Evolutionary conservation across 2,797 vertebrate genomes (phyloP).

Genomic region (Rhadinocentrus ornatus): DNA sequence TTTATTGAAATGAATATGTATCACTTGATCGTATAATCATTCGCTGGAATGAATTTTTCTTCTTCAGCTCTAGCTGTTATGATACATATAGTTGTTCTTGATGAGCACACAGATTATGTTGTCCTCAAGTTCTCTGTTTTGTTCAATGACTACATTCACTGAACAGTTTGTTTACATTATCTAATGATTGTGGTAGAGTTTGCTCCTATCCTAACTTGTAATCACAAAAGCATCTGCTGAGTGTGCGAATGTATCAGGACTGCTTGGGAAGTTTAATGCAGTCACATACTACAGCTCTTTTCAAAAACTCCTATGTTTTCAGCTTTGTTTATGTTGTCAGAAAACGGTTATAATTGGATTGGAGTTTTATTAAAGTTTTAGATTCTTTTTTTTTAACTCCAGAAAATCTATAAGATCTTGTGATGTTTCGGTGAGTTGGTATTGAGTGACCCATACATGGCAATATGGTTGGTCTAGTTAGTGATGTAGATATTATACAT

Average conservation of each 20-base stretch:
- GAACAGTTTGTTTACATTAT: too few relatives aligned
- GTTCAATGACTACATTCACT: background rate
- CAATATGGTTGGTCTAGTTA: conserved; percentile 9
- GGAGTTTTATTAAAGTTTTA: background rate
- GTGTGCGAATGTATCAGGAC: background rate
- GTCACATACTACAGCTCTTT: background rate
- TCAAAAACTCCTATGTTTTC: background rate
- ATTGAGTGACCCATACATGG: background rate
- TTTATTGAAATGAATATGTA: background rate
- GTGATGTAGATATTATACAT: conserved; percentile 2
- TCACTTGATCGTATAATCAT: background rate
- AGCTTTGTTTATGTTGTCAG: background rate
- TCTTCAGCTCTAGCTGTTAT: background rate
- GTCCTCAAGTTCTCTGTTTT: background rate
- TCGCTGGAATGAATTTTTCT: background rate
- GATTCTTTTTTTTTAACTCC: background rate
- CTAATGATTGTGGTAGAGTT: background rate
- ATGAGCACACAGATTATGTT: background rate
- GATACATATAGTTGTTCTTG: background rate
- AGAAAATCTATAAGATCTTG: background rate
- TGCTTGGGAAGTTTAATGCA: background rate
- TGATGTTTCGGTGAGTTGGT: background rate
- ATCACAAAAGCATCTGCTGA: background rate
- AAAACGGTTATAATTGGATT: background rate
- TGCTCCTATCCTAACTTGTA: too few relatives aligned